A percentile compares a stretch with the other conserved stretches of the same genome.
phyloP scores from a whole-genome alignment of 2,888 invertebrate species.

The Callinectes sapidus region DNA sequence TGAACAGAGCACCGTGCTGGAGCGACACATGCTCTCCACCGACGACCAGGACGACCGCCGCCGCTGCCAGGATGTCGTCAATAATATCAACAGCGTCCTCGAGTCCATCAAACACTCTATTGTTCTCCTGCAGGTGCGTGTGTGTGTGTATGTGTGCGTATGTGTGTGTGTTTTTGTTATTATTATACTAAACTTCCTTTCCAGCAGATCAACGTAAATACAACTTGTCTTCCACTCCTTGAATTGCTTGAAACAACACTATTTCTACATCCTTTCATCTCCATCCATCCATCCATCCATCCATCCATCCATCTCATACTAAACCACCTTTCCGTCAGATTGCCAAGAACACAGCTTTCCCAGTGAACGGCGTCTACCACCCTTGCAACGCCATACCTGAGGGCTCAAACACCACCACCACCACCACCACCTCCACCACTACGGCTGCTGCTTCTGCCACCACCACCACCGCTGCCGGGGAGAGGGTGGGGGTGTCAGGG shows the following conservation, averaged over 20 bases:
- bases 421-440: slow-evolving; percentile 43
- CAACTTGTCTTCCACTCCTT: too few species aligned
- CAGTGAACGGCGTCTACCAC: slow-evolving; percentile 91
- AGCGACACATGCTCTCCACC: slow-evolving; percentile 55
- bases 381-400: slow-evolving; percentile 73
- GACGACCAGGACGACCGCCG: slow-evolving; percentile 63
- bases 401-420: slow-evolving; percentile 30
- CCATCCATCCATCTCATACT: too few species aligned
- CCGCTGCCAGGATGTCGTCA: slow-evolving; percentile 68
- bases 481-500: slow-evolving; percentile 31
- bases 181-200: too few species aligned
- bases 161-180: too few species aligned
- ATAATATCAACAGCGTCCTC: slow-evolving; percentile 84
- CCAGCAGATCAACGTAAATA: too few species aligned
- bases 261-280: too few species aligned
- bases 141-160: too few species aligned
- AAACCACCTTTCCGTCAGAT: slow-evolving; percentile 42
- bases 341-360: slow-evolving; percentile 89
- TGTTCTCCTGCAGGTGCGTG: slow-evolving; percentile 91
- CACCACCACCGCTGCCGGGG: slow-evolving; percentile 39
- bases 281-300: too few species aligned
- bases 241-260: too few species aligned
- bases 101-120: slow-evolving; percentile 99
- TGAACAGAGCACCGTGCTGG: slow-evolving; percentile 82
- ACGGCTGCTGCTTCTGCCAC: slow-evolving; percentile 45